A percentile compares a stretch with the other conserved stretches of the same genome.
Evolutionary conservation across 92 coral and sea anemone species (phyloP).

Genomic region (Plumapathes pennacea): DNA sequence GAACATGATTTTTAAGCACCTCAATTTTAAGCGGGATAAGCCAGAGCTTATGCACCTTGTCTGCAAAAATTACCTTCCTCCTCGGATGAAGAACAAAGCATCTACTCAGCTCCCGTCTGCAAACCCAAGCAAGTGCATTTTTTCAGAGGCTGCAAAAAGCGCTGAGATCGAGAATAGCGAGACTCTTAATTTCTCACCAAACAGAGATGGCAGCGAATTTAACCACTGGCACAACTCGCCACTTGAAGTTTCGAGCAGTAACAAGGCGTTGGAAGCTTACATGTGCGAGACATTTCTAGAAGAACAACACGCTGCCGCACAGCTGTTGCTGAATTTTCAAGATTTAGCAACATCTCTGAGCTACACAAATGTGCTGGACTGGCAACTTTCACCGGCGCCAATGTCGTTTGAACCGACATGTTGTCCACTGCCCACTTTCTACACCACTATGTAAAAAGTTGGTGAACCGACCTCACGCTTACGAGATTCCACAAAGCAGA

Average conservation of each 20-base stretch:
- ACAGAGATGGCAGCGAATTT: conserved; percentile 49
- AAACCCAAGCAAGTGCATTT: no score
- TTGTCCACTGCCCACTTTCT: no score
- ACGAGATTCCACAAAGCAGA: no score
- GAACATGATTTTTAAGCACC: conserved; percentile 96
- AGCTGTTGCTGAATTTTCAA: conserved; percentile 82
- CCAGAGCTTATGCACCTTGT: conserved; percentile 97
- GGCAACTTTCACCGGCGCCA: no score
- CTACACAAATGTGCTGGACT: no score
- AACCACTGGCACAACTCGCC: conserved; percentile 42
- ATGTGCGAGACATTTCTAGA: conserved; percentile 89
- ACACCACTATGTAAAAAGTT: no score
- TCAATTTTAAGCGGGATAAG: conserved; percentile 79
- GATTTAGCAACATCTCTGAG: conserved; percentile 75
- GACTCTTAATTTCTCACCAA: conserved; percentile 58
- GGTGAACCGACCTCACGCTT: no score
- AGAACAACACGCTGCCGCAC: conserved; percentile 90
- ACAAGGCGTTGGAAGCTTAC: conserved; percentile 65
- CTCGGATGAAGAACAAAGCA: conserved; percentile 69
- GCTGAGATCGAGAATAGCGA: conserved; percentile 30
- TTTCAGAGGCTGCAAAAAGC: conserved; percentile 6
- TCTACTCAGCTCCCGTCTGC: no score
- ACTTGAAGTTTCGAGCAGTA: conserved; percentile 51
- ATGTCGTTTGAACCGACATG: no score
- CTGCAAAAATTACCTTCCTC: conserved; percentile 78